Base-by-base conservation (phyloP, 1,140 invertebrate species). In the Drosophila pachea region DNA sequence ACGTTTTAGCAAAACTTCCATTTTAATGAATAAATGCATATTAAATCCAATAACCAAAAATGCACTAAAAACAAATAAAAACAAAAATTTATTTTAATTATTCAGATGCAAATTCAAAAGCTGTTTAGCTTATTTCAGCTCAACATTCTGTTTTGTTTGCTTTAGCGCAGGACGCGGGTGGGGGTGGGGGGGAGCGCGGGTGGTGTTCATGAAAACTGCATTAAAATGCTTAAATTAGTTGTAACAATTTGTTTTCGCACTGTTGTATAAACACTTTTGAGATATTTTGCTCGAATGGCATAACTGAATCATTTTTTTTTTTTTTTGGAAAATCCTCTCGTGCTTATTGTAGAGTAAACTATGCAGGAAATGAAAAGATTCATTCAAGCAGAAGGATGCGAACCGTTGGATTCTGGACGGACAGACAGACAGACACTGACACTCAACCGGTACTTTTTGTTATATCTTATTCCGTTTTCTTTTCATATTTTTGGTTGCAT, bases 321-420 rank as follows among this genome's bases (percentile, higher is more conserved):
- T n/a, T n/a, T n/a, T n/a, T n/a, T 49, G 29, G 29, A 38, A 53
- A 68, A 68, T 61, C 12, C 53, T 47, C 40, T 38, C 29, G 47
- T 67, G 56, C 53, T 60, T 60, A 52, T 14, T 43, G 53, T 36
- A 22, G 33, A 48, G 22, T 8, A 32, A 9, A 36, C 14, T 53
- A 32, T 31, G 38, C 45, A 58, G 68, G 62, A 66, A 66, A 71
- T 71, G 42, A 7, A 62, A 66, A 70, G 59, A 66, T 59, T 59
- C 62, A 59, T 38, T 29, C 43, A 11, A 22, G 22, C 49, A 70
- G 31, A 54, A 70, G 68, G 68, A 70, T 66, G 48, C 45, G 36
- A 32, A 66, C 12, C 4, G 36, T 32, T 36, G 49, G 56, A 66
- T 53, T 53, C 62, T 66, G 66, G 58, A 40, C 68, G 59, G 16